Conservation (phyloP, 2,888 invertebrate genomes). For the Catocala nupta region DNA sequence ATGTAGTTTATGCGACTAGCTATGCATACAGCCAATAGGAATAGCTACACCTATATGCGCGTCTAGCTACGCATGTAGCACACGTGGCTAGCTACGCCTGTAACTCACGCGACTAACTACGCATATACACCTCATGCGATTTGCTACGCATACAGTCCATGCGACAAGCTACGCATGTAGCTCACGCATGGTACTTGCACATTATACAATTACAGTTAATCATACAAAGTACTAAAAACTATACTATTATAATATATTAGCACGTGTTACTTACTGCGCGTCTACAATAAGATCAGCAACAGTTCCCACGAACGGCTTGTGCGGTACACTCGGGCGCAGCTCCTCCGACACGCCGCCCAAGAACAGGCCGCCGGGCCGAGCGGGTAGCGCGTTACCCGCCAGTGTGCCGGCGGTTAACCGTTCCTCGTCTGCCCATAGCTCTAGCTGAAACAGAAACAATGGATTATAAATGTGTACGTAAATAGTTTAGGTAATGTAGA, state of each 20-base stretch:
- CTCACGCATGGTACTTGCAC: too few relatives aligned
- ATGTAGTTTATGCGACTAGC: too few relatives aligned
- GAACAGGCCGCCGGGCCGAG: conserved; percentile 89
- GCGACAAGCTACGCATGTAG: too few relatives aligned
- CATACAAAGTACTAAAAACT: too few relatives aligned
- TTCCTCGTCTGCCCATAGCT: conserved; percentile 92
- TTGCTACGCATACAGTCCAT: too few relatives aligned
- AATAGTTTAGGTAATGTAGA: neutral
- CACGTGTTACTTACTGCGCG: conserved; percentile 88
- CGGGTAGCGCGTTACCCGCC: conserved; percentile 83
- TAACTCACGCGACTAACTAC: too few relatives aligned
- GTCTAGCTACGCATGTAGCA: too few relatives aligned
- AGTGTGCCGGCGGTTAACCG: conserved; percentile 85
- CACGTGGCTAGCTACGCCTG: too few relatives aligned
- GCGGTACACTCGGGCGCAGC: conserved; percentile 72
- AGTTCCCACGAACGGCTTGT: conserved; percentile 90
- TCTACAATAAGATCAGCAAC: conserved; percentile 95
- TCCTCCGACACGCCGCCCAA: conserved; percentile 91
- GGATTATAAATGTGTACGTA: neutral
- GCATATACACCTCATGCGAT: too few relatives aligned
- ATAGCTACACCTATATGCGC: too few relatives aligned
- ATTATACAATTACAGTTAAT: too few relatives aligned
- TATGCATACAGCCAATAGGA: too few relatives aligned
- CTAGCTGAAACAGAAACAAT: conserved; percentile 72
- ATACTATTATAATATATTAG: neutral